Base-by-base conservation (phyloP, 1,140 invertebrate genomes). In the Orchesella cincta region DNA sequence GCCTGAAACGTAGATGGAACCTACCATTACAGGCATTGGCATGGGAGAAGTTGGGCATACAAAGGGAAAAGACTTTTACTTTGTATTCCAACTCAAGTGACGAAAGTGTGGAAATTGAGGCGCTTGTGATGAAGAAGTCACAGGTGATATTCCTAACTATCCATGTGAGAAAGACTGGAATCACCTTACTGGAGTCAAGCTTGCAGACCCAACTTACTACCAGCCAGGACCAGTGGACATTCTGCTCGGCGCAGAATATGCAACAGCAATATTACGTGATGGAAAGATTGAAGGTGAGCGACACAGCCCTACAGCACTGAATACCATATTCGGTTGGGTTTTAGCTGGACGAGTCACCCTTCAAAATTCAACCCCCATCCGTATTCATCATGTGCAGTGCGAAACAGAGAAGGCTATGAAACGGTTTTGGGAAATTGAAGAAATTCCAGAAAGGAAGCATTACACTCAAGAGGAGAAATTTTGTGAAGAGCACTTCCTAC, bases 401-500 rank as follows among this genome's bases (percentile, higher is more conserved):
- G 62, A 67, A 14, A 67, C 62, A 5, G 76, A 78, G 12, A n/a
- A 57, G 2, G 20, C 18, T 1, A 23, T 80, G 20, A 67, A 64
- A 81, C 0, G 35, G 82, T 85, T 85, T 72, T 85, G 84, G 84
- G 76, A 83, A 39, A 0, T 84, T 1, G 85, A 85, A 73, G 78
- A 83, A 16, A 14, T 78, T n/a, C 57, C 76, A 0, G 33, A 12
- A 18, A 3, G 14, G 1, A 39, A 57, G n/a, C n/a, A 39, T 18
- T 57, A 80, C 20, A 77, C 79, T 29, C 23, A 20, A 28, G 64
- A 64, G 18, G 83, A 84, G 64, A 74, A 67, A 35, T 20, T 18
- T 1, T 82, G 81, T 70, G 83, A 84, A 46, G 33, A 78, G 1
- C 81, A 83, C 64, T 84, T 82, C 62, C 20, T 67, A 0, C 0